These are phyloP conservation scores for Venturia canescens DNA, from an alignment of 1,140 invertebrate genomes.

Conservation along the genomic window DNA sequence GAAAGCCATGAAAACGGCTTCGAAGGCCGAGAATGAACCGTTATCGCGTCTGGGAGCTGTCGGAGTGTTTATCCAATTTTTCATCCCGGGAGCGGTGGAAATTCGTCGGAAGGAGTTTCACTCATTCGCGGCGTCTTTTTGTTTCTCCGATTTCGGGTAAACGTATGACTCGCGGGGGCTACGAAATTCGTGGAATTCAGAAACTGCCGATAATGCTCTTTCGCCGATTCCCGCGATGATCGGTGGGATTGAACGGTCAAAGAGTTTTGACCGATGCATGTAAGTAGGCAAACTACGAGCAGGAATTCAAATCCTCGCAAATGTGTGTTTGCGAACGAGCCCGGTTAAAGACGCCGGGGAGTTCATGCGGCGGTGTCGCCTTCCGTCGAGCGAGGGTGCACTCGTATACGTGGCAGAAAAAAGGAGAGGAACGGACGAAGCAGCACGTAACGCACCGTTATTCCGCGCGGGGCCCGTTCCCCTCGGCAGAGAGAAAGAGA, in stretches of 20 bases:
- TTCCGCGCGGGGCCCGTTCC: slow-evolving; percentile 36
- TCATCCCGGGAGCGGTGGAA: no score
- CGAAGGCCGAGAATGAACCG: no score
- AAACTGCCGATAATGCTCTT: no score
- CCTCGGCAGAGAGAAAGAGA: slow-evolving; percentile 1
- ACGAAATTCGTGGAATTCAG: no score
- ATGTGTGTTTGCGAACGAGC: slow-evolving; percentile 7
- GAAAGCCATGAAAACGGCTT: background rate
- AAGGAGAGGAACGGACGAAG: background rate
- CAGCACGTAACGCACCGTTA: slow-evolving; percentile 69
- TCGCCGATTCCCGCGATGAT: no score
- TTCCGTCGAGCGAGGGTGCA: slow-evolving; percentile 36
- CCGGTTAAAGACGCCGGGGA: background rate
- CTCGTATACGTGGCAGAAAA: slow-evolving; percentile 48
- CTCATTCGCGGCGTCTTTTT: no score
- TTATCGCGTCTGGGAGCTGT: no score
- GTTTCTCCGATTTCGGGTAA: no score
- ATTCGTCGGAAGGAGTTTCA: no score
- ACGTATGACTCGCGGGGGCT: no score
- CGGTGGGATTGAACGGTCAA: background rate
- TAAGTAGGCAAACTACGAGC: background rate
- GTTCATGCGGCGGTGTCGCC: slow-evolving; percentile 9
- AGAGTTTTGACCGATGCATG: background rate
- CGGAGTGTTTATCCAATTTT: no score
- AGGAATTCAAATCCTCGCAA: slow-evolving; percentile 3